These are phyloP conservation scores for Danaus melanippus DNA, from an alignment of 1,140 invertebrate genomes.

Conservation along the genomic window DNA sequence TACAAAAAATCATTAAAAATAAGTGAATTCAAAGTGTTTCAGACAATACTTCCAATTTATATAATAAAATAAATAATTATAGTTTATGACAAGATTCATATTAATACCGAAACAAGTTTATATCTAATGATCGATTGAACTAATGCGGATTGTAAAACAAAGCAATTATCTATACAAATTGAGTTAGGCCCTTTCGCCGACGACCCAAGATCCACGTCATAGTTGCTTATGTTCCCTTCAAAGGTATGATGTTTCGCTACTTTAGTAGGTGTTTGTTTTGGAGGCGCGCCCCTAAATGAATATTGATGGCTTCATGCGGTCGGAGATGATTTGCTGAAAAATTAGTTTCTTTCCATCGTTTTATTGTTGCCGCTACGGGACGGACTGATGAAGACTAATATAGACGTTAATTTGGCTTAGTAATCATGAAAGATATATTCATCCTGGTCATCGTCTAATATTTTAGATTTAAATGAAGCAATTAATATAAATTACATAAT, in stretches of 20 bases:
- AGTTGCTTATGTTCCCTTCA: conserved; percentile 41
- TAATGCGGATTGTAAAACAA: conserved; percentile 53
- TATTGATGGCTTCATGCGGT: conserved; percentile 68
- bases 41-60: too few species aligned
- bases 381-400: conserved; percentile 65
- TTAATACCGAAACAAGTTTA: too few species aligned
- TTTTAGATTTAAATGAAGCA: conserved; percentile 10
- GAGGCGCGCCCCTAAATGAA: conserved; percentile 67
- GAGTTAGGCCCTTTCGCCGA: conserved; percentile 48
- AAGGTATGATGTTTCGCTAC: conserved; percentile 53
- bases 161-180: conserved; percentile 67
- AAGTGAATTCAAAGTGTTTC: too few species aligned
- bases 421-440: conserved; percentile 54
- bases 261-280: conserved; percentile 65
- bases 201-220: conserved; percentile 41
- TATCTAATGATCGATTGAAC: conserved; percentile 36
- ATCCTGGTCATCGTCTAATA: conserved; percentile 32
- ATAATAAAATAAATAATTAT: too few species aligned
- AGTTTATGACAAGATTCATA: too few species aligned
- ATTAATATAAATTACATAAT: conserved; percentile 11
- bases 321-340: conserved; percentile 70
- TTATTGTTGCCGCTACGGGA: conserved; percentile 51
- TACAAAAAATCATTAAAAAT: too few species aligned
- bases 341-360: conserved; percentile 67
- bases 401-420: conserved; percentile 63